Evolutionary conservation across 1,140 invertebrate species (phyloP), one percentile per base, ranked within the genome.

Genomic region (Halictus rubicundus): DNA sequence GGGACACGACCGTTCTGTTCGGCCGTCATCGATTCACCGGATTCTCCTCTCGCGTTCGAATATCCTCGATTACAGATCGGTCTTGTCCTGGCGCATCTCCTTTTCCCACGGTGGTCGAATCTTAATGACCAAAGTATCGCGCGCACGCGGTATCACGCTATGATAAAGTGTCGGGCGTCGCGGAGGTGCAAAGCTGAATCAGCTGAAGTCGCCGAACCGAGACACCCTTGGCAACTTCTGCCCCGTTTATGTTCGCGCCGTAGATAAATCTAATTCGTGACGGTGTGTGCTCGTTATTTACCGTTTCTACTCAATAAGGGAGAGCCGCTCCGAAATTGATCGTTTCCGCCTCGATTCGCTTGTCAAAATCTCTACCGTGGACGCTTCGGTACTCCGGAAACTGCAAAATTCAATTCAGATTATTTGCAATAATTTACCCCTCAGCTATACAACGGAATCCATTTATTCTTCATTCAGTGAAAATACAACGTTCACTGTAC

Each of bases 131-230:
- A 59, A 61, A 63, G n/a, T 16, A 37, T 70, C 66, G 25, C 39
- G 27, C 61, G 25, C 39, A n/a, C 61, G 32, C 74, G 80, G 66
- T 80, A 65, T 87, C 86, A 87, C 85, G 87, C 80, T 77, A 90
- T 89, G 89, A 90, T 88, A 82, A 80, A 90, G 83, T 82, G 81
- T 78, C 80, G 74, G 82, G 71, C 64, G 83, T 72, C 80, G 70
- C 77, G 83, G 88, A 87, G 88, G 86, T 88, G 88, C 83, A 84
- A 88, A 89, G 90, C 90, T 91, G 90, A 91, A 87, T 91, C 90
- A 91, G 90, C 89, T 83, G 80, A 68, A 86, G 60, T 82, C 87
- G 89, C 82, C 84, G 82, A 87, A 87, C 88, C 88, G 89, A 90
- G 79, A 90, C 88, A 88, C 87, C 84, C 88, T 85, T 80, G 80